Base-by-base conservation (phyloP, 2,888 invertebrate genomes). In the Scaptomyza flava region DNA sequence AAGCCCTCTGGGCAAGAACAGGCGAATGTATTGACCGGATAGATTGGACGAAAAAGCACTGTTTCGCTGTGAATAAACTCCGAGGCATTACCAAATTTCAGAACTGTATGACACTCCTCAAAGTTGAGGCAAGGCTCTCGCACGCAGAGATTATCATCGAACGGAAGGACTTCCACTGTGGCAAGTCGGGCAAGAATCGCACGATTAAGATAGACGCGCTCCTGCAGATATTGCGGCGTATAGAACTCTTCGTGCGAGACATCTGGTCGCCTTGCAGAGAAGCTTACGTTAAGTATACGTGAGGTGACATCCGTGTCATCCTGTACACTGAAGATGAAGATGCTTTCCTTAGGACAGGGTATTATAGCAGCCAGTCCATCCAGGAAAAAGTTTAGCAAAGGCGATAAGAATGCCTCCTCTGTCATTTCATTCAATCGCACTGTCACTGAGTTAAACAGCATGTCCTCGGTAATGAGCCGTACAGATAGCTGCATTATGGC, bases 101-200 rank as follows among this genome's bases (percentile, higher is more conserved):
- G 93, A 3, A 98, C 96, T 0, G 98, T 97, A 20, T 97, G 93
- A 81, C 99, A 99, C 89, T 97, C 96, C 90, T 99, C 98, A 90
- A 95, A 98, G 92, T 98, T 98, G 2, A 98, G 93, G 87, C 99
- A 99, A 0, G 98, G 98, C 89, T 99, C 99, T 56, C 96, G 94
- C 0, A 98, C 96, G 91, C 99, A 99, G 0, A 99, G 94, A 92
- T 98, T 98, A 91, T 99, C 99, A 89, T 98, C 98, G 91, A 99
- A 99, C 0, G 99, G 98, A 8, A 98, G 92, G 0, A 99, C 97
- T 94, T 96, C 96, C 5, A 98, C 96, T 1, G 97, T 97, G 4
- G 98, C 97, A 4, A 98, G 92, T 65, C 97, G 94, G 0, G 98
- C 97, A 23, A 99, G 92, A 9, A 97, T 96, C 0, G 96, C 95